Evolutionary conservation across 1,140 invertebrate genomes (phyloP).

Genomic region (Fragariocoptes setiger): DNA sequence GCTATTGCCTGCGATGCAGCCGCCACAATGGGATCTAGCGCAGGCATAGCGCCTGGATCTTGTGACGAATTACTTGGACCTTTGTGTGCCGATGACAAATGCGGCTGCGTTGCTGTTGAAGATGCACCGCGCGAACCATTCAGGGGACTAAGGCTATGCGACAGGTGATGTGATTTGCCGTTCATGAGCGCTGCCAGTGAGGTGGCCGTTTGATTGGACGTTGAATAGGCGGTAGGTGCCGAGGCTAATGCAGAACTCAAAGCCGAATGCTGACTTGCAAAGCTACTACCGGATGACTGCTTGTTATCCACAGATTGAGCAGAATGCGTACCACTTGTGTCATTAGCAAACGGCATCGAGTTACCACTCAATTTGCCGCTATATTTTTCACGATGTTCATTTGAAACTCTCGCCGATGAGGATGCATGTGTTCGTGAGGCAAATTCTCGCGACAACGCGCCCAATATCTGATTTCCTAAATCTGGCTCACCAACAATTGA

Average conservation of each 20-base stretch:
- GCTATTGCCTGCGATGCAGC: conserved; percentile 83
- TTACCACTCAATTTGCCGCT: background rate
- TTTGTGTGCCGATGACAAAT: no score
- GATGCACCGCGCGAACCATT: conserved; percentile 10
- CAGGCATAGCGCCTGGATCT: conserved; percentile 26
- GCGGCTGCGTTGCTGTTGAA: no score
- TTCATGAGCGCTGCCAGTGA: conserved; percentile 13
- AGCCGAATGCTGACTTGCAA: background rate
- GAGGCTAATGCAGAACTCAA: background rate
- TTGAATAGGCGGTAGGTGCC: background rate
- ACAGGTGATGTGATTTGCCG: conserved; percentile 7
- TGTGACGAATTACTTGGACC: no score
- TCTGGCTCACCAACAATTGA: background rate
- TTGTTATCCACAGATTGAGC: background rate
- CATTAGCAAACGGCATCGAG: background rate
- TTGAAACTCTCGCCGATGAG: background rate
- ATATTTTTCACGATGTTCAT: background rate
- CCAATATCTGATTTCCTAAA: background rate
- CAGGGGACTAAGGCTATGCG: conserved; percentile 12
- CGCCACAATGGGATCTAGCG: conserved; percentile 46
- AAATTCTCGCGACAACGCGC: background rate
- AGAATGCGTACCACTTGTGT: background rate
- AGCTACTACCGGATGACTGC: background rate
- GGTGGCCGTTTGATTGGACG: conserved; percentile 13
- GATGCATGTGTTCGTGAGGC: background rate